Evolutionary conservation across 1,140 invertebrate genomes (phyloP).

Genomic region (Pinna nobilis): DNA sequence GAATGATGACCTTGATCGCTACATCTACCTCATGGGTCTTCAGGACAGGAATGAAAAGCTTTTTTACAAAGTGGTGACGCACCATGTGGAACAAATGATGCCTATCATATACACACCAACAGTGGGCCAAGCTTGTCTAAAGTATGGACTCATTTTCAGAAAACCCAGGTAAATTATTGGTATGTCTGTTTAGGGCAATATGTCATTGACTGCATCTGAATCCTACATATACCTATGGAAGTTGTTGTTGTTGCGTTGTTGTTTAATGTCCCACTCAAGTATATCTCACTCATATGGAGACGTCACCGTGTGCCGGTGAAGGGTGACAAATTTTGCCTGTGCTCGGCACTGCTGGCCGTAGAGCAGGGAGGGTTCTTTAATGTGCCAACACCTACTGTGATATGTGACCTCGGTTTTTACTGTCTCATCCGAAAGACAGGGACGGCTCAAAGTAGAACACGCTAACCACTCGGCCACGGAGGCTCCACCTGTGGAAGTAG

Average conservation of each 20-base stretch:
- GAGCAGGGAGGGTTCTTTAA: too few species aligned
- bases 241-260: neutral
- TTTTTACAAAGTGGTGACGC: conserved; percentile 94
- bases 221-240: neutral
- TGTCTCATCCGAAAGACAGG: too few species aligned
- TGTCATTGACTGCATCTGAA: neutral
- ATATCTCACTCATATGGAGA: neutral
- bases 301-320: too few species aligned
- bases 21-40: conserved; percentile 66
- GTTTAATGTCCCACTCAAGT: neutral
- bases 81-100: conserved; percentile 96
- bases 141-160: conserved; percentile 95
- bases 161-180: conserved; percentile 82
- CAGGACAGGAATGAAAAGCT: conserved; percentile 77
- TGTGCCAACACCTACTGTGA: too few species aligned
- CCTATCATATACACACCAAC: conserved; percentile 99
- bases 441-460: too few species aligned
- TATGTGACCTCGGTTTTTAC: too few species aligned
- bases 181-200: neutral
- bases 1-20: conserved; percentile 68
- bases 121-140: conserved; percentile 97
- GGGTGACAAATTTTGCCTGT: too few species aligned
- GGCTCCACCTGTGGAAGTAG: too few species aligned
- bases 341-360: too few species aligned
- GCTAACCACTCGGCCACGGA: too few species aligned